Percentiles rank a stretch among this genome's conserved stretches.
These are phyloP conservation scores for Antechinus flavipes DNA, from an alignment of 2,113 vertebrate genomes.

Conservation along the genomic window DNA sequence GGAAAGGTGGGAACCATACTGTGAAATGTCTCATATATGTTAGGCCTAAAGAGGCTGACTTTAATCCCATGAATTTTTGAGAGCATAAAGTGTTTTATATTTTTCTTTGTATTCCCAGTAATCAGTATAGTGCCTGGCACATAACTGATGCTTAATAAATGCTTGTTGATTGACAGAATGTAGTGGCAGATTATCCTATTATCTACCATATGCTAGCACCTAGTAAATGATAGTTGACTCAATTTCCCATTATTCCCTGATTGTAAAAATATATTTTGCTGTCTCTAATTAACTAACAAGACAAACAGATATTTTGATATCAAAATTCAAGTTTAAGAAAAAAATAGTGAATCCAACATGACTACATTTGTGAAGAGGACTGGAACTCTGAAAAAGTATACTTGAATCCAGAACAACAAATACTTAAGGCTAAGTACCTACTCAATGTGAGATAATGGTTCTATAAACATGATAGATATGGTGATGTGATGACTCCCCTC, in stretches of 20 bases:
- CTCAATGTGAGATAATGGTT: too few species aligned
- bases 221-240: neutral
- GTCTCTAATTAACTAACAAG: neutral
- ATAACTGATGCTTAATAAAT: neutral
- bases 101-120: neutral
- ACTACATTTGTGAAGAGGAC: neutral
- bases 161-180: neutral
- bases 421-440: too few species aligned
- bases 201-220: neutral
- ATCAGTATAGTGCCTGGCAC: neutral
- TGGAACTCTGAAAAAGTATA: too few species aligned
- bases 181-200: neutral
- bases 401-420: too few species aligned
- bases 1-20: neutral
- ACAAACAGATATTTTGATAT: neutral
- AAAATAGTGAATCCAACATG: neutral
- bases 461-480: too few species aligned
- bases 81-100: neutral
- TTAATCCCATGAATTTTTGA: neutral
- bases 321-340: neutral
- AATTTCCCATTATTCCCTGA: neutral
- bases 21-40: neutral
- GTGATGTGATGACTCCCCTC: too few species aligned
- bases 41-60: neutral
- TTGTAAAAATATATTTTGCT: neutral